Evolutionary conservation across 92 coral and sea anemone genomes (phyloP).

Genomic region (Siderastrea radians): DNA sequence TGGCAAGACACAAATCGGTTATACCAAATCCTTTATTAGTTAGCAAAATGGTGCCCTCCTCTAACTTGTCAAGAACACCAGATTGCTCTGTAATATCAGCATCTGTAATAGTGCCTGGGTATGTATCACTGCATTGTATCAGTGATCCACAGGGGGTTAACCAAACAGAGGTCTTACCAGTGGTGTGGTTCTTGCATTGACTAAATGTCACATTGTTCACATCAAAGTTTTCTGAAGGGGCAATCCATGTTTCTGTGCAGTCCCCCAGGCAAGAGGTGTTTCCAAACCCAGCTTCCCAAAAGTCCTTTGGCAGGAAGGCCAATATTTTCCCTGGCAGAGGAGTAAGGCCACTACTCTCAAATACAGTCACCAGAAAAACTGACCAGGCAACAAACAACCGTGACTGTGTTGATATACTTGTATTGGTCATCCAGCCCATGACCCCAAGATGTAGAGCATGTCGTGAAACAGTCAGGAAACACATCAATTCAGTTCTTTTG

Average conservation of each 20-base stretch:
- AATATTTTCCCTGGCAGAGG: slow-evolving; percentile 34
- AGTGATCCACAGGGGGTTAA: slow-evolving; percentile 49
- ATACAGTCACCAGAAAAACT: slow-evolving; percentile 31
- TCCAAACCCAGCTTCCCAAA: slow-evolving; percentile 42
- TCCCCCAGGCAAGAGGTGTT: slow-evolving; percentile 48
- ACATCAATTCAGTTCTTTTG: too few species aligned
- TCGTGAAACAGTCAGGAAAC: slow-evolving; percentile 40
- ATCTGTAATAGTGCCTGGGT: slow-evolving; percentile 60
- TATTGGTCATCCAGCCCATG: slow-evolving; percentile 57
- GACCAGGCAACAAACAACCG: slow-evolving; percentile 43
- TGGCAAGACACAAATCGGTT: slow-evolving; percentile 32
- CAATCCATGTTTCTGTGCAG: slow-evolving; percentile 29
- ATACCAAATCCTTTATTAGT: slow-evolving; percentile 60
- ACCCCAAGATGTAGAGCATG: slow-evolving; percentile 62
- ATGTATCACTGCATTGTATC: slow-evolving; percentile 49
- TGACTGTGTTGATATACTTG: slow-evolving; percentile 45
- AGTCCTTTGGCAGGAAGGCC: slow-evolving; percentile 42
- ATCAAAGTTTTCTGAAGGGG: slow-evolving; percentile 64
- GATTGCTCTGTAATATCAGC: slow-evolving; percentile 54
- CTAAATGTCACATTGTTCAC: slow-evolving; percentile 62
- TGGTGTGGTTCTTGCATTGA: slow-evolving; percentile 57
- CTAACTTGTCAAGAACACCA: slow-evolving; percentile 49
- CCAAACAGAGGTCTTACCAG: slow-evolving; percentile 68
- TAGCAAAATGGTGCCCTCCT: slow-evolving; percentile 23
- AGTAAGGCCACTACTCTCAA: slow-evolving; percentile 23